Percentiles rank a stretch among this genome's conserved stretches.
Evolutionary conservation across 2,797 vertebrate genomes (phyloP).

Genomic region (Premnoplex brunnescens): DNA sequence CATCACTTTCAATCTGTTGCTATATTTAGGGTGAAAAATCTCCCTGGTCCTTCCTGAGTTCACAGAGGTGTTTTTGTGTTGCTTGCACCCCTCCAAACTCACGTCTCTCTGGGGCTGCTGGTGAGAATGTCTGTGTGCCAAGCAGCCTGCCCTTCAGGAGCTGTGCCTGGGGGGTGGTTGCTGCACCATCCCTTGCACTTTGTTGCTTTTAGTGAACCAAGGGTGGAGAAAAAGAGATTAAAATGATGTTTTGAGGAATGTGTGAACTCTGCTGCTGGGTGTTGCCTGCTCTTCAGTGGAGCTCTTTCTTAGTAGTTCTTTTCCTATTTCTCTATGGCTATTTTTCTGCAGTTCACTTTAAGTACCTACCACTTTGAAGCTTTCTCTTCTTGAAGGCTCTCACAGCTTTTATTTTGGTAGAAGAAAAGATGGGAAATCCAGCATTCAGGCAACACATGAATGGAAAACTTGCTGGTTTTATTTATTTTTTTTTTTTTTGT

Average conservation of each 20-base stretch:
- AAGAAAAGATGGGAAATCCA: conserved; percentile 2
- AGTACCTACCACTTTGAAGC: not conserved
- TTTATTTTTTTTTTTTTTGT: not conserved
- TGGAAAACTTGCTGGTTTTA: not conserved
- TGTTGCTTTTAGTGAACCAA: not conserved
- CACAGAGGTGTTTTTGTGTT: not conserved
- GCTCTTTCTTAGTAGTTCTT: not conserved
- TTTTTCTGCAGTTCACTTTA: not conserved
- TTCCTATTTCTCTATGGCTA: not conserved
- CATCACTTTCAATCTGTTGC: conserved; percentile 36
- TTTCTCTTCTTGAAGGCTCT: not conserved
- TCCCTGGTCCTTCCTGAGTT: not conserved
- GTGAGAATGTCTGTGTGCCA: not conserved
- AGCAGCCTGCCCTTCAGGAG: not conserved
- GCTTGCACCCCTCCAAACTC: not conserved
- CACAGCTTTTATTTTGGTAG: not conserved
- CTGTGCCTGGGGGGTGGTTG: not conserved
- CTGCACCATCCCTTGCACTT: not conserved
- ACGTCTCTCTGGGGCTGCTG: not conserved
- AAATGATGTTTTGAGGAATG: not conserved
- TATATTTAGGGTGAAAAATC: conserved; percentile 18
- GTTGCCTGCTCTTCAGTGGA: not conserved
- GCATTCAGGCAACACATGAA: not conserved
- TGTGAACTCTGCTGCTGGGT: not conserved
- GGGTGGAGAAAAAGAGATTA: not conserved